Base-by-base conservation (phyloP, 2,113 vertebrate genomes). In the Todiramphus saurophagus region DNA sequence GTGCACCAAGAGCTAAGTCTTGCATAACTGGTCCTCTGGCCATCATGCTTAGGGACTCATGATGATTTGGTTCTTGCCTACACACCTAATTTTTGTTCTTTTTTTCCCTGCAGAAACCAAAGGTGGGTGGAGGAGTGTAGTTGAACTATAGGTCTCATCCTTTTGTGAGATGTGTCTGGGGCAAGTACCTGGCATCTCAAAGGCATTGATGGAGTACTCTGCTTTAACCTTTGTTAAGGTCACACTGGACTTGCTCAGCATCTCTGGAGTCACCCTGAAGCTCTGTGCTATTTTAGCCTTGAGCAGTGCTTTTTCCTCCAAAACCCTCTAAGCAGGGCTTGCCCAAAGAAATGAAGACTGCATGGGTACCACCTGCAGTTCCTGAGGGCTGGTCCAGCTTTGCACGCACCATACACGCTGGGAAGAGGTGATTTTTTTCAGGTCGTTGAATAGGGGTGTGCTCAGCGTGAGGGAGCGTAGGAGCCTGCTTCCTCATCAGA, bases 11-110 rank as follows among this genome's bases (percentile, higher is more conserved):
- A 58, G 8, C 39, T n/a, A 56, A 59, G 62, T 27, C 35, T 59
- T 41, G 43, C 33, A 9, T 46, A 83, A 51, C 13, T 72, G 50
- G n/a, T 75, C 50, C 66, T 75, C 64, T 3, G 16, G 41, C 18
- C 28, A 10, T 27, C 2, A 1, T 15, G 19, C 48, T 89, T 51
- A 51, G 64, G 66, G 69, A 21, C n/a, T 63, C 1, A 0, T 5
- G 39, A 73, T 63, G 72, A 13, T 35, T 58, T 72, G 56, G 5
- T 44, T 75, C 43, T 84, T 94, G 24, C 51, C 39, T 85, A 58
- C n/a, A 58, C 14, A 31, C 15, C n/a, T 55, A 16, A 0, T 15
- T 81, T 94, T 70, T 21, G 8, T 25, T 9, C 17, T 24, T 74
- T 74, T 74, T 70, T 87, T 20, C 19, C 17, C 35, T 70, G 46